Percentiles rank a stretch among this genome's conserved stretches.
These are phyloP conservation scores for Stratiolaelaps scimitus DNA, from an alignment of 1,140 invertebrate species.

Conservation along the genomic window DNA sequence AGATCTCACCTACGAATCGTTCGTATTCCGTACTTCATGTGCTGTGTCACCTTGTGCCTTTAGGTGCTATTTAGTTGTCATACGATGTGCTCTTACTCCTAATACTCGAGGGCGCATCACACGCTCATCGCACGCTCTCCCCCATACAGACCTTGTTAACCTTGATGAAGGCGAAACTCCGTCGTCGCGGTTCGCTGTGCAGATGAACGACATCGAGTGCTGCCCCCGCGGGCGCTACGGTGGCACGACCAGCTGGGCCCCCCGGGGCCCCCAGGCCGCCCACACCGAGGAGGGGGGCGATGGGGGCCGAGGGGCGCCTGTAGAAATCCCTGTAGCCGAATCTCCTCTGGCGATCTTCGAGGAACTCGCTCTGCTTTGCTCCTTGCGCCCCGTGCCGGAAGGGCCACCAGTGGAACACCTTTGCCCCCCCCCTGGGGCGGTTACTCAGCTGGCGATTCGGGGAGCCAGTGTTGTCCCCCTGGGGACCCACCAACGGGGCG, in stretches of 20 bases:
- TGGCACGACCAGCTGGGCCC: neutral
- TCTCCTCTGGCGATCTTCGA: conserved; percentile 1
- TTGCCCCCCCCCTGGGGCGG: neutral
- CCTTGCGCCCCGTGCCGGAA: conserved; percentile 4
- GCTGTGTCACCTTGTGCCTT: no score
- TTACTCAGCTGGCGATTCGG: no score
- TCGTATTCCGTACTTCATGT: no score
- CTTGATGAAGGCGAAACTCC: conserved; percentile 22
- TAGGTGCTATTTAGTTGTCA: no score
- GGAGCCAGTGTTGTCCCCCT: no score
- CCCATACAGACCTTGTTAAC: conserved; percentile 15
- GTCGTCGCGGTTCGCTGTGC: conserved; percentile 23
- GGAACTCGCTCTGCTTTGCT: conserved; percentile 12
- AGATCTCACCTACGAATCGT: no score
- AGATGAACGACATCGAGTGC: conserved; percentile 25
- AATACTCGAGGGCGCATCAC: no score
- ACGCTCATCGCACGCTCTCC: neutral
- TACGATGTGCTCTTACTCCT: no score
- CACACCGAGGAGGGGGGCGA: conserved; percentile 21
- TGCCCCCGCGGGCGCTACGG: conserved; percentile 20
- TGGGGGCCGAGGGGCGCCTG: conserved; percentile 27
- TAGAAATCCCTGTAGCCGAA: neutral
- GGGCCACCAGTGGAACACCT: conserved; percentile 27
- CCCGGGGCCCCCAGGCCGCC: neutral
- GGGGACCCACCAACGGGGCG: no score